Evolutionary conservation across 1,140 invertebrate genomes (phyloP).

Genomic region (Diorhabda sublineata): DNA sequence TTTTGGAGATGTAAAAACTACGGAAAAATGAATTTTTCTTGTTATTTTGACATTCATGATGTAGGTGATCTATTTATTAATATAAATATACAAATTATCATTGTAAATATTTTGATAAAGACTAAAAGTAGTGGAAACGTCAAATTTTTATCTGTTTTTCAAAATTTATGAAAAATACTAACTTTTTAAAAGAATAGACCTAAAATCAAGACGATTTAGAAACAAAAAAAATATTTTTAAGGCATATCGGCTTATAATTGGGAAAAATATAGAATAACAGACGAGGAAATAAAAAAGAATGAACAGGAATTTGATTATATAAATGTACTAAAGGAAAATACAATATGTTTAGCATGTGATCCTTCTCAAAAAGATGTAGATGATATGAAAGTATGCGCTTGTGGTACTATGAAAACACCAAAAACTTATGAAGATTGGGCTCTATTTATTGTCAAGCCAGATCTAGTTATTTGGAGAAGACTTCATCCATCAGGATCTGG

Average conservation of each 20-base stretch:
- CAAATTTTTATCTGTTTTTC: no score
- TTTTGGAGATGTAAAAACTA: no score
- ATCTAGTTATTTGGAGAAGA: conserved; percentile 77
- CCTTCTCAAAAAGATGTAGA: conserved; percentile 12
- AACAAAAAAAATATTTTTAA: neutral
- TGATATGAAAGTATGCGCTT: conserved; percentile 24
- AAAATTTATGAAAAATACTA: no score
- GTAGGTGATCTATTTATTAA: no score
- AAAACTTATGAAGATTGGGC: conserved; percentile 60
- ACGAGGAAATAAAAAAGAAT: conserved; percentile 52
- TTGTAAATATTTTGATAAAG: no score
- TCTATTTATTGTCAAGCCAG: conserved; percentile 72
- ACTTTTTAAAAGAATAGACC: no score
- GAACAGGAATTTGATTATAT: conserved; percentile 52
- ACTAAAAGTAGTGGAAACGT: no score
- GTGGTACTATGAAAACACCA: conserved; percentile 20
- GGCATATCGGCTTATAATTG: conserved; percentile 50
- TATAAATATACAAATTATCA: no score
- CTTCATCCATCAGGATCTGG: conserved; percentile 62
- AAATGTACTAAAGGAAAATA: conserved; percentile 52
- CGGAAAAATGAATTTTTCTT: no score
- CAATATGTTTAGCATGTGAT: conserved; percentile 48
- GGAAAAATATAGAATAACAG: conserved; percentile 53
- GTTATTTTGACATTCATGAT: no score
- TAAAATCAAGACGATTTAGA: neutral